Evolutionary conservation across 1,140 invertebrate genomes (phyloP), one percentile per base, ranked within the genome.

Genomic region (Trypoxylus dichotomus): DNA sequence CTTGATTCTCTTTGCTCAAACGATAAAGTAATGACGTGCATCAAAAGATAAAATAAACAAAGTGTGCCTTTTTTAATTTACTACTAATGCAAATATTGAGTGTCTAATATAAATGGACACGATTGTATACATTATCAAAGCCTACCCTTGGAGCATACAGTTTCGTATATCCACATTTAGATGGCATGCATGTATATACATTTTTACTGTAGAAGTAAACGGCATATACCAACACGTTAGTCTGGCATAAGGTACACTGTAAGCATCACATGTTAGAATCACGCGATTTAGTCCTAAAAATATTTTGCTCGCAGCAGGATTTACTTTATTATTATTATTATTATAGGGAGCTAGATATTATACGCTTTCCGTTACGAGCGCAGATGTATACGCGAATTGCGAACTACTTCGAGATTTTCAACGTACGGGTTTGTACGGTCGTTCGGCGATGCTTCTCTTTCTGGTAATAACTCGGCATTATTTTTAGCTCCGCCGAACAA

Each of bases 251-350:
- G 1, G 19, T 15, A 54, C 47, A n/a, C 1, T 19, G 19, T 19
- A 54, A n/a, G 19, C 6, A 54, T 13, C 47, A 54, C 47, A 54
- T 54, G 47, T 19, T 54, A 54, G 47, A 54, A 54, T 54, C 47
- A 54, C 47, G 47, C 47, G 47, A 54, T 54, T 54, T 54, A 54
- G 13, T 54, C 15, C 47, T 54, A 54, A 54, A 54, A 54, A 54
- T 54, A 54, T 54, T 54, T 54, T n/a, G 15, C 47, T 54, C 47
- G 6, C 47, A 54, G 15, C 47, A 54, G 47, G 15, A 19, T 54
- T 54, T 54, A 54, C 47, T n/a, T 54, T 54, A 54, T 54, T 54
- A 54, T 19, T 54, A 54, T 54, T 54, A n/a, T 54, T 54, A 54
- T 54, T 37, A 37, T 37, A 8, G 47, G 19, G 47, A 54, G 47